Percentiles rank a stretch among this genome's conserved stretches.
phyloP scores from a whole-genome alignment of 2,888 invertebrate genomes.

The Eupelmus urozonus region DNA sequence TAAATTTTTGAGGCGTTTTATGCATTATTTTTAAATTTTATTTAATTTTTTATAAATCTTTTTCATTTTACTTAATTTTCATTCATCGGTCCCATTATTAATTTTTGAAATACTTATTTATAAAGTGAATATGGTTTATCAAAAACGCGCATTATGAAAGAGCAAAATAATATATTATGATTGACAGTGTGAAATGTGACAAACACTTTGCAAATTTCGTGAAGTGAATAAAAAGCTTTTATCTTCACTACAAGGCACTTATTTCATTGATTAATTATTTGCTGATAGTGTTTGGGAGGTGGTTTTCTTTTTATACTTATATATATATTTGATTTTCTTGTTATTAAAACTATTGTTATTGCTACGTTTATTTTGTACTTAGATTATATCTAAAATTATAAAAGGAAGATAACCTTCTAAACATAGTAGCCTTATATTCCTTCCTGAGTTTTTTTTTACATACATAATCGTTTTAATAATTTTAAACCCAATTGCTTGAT shows the following conservation, averaged over 20 bases:
- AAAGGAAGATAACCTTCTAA: constrained; percentile 75
- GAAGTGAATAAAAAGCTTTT: constrained; percentile 76
- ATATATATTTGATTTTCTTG: neutral
- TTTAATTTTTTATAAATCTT: constrained; percentile 34
- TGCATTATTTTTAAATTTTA: constrained; percentile 7
- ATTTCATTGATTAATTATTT: constrained; percentile 75
- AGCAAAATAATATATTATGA: constrained; percentile 43
- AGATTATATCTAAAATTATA: constrained; percentile 52
- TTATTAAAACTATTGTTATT: neutral
- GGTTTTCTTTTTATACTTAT: constrained; percentile 70
- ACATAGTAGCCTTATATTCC: constrained; percentile 76
- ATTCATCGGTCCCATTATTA: constrained; percentile 23
- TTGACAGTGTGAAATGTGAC: constrained; percentile 69
- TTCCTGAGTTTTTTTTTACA: constrained; percentile 66
- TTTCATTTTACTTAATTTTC: constrained; percentile 57
- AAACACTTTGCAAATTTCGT: constrained; percentile 73
- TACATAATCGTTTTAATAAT: too few species aligned
- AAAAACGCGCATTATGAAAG: constrained; percentile 33
- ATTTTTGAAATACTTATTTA: constrained; percentile 36
- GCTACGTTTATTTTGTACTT: neutral
- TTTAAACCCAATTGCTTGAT: constrained; percentile 59
- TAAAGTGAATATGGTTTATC: constrained; percentile 32
- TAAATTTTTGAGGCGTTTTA: neutral
- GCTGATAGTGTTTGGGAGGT: constrained; percentile 75
- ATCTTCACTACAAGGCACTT: constrained; percentile 74